Evolutionary conservation across 2,888 invertebrate genomes (phyloP).

Genomic region (Drosophila pseudotalamancana): DNA sequence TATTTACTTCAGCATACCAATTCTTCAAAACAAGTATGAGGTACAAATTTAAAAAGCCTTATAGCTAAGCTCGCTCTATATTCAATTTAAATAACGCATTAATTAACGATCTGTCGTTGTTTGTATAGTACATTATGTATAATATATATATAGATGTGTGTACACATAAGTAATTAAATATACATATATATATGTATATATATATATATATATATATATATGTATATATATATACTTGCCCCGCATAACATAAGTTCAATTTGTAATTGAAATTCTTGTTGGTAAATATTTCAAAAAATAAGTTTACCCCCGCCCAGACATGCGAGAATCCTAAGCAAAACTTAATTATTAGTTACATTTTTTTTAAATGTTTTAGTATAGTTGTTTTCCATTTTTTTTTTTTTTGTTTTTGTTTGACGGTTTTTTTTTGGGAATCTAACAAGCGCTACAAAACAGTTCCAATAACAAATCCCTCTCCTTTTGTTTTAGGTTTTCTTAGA

Average conservation of each 20-base stretch:
- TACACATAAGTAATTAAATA: conserved; percentile 1
- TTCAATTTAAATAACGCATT: conserved; percentile 70
- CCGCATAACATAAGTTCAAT: conserved; percentile 43
- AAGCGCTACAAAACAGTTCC: conserved; percentile 32
- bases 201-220: conserved; percentile 11
- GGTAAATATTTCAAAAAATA: conserved; percentile 70
- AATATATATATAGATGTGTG: conserved; percentile 2
- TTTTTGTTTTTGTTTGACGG: no score
- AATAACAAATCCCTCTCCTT: conserved; percentile 38
- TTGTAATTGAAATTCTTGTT: conserved; percentile 52
- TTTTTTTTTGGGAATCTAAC: conserved; percentile 7
- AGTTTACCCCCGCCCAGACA: conserved; percentile 16
- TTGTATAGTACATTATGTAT: conserved; percentile 35
- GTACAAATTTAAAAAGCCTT: conserved; percentile 79
- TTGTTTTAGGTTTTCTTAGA: conserved; percentile 78
- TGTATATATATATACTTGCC: conserved; percentile 19
- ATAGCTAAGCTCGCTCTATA: conserved; percentile 63
- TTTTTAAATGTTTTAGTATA: conserved; percentile 16
- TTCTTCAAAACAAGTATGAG: conserved; percentile 67
- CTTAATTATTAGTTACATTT: conserved; percentile 41
- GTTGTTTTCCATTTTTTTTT: conserved; percentile 4
- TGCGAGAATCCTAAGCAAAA: conserved; percentile 42
- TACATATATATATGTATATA: conserved; percentile 17
- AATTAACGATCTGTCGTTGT: conserved; percentile 60
- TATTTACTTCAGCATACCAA: conserved; percentile 77